Evolutionary conservation across 92 coral and sea anemone species (phyloP), one percentile per base, ranked within the genome.

Genomic region (Palythoa grandiflora): DNA sequence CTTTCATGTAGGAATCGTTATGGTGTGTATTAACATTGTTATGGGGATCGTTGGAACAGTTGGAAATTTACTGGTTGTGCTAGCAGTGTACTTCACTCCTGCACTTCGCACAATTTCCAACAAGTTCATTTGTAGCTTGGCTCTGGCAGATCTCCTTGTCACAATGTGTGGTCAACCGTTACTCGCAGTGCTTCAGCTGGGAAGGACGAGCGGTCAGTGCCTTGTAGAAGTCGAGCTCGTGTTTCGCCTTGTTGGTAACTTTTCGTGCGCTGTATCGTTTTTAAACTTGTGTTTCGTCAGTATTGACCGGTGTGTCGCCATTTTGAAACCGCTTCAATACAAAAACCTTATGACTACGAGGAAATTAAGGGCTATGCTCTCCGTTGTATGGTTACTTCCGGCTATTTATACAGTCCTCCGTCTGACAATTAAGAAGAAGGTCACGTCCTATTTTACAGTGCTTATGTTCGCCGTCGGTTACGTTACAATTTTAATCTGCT

Each of bases 321-420:
- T 89, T 47, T 38, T 85, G 35, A 65, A 78, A 60, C 92, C 92
- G 3, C 51, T 80, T 37, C 6, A 61, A 28, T 80, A 80, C 74
- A 80, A 80, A 52, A 40, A 12, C n/a, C 55, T 80, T 1, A 50
- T 80, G 47, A 80, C 85, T 9, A 39, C 44, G 39, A 15, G 55
- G 11, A 65, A 68, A 20, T 40, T 80, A 5, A 80, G 63, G 72
- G 59, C 35, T 10, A 61, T 80, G 85, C 40, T 80, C 1, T 55
- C 79, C 2, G 73, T 92, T 1, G 90, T 94, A 10, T 94, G 98
- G 98, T 73, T 87, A 35, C 79, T 93, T 54, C 91, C 98, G 11
- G 87, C 84, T 37, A 75, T 78, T 14, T 93, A 90, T 60, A 90
- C 99, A 16, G 84, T 90, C 73, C 65, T 93, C 12, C 85, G 98